Percentiles rank a stretch among this genome's conserved stretches.
These are phyloP conservation scores for Todus mexicanus DNA, from an alignment of 2,797 vertebrate species.

Conservation along the genomic window DNA sequence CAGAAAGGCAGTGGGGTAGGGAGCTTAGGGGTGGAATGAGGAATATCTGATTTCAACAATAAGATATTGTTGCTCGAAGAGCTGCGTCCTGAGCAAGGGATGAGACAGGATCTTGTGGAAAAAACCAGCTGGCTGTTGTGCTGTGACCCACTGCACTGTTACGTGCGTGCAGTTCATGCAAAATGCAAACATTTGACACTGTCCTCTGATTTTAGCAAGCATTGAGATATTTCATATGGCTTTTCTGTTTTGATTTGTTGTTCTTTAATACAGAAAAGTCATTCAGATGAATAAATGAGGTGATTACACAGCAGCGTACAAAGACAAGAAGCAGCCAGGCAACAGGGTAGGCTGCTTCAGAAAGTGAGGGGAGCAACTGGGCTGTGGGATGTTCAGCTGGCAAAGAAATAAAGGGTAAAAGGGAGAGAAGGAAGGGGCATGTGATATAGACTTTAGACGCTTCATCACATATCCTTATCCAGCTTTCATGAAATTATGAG, in stretches of 20 bases:
- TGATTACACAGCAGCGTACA: not conserved
- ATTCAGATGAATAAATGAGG: not conserved
- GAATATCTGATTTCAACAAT: not conserved
- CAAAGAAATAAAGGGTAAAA: not conserved
- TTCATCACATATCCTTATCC: not conserved
- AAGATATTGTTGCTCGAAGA: not conserved
- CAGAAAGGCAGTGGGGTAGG: not conserved
- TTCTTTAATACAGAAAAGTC: not conserved
- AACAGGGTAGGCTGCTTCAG: not conserved
- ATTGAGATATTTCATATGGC: not conserved
- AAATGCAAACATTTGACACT: not conserved
- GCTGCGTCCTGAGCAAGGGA: not conserved
- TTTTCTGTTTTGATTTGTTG: not conserved
- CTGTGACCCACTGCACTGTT: not conserved
- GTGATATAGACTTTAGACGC: not conserved
- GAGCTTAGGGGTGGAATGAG: not conserved
- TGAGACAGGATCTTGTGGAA: fast-evolving
- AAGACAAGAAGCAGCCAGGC: not conserved
- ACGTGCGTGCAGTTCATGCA: fast-evolving
- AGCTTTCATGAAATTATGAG: not conserved
- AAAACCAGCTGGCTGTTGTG: fast-evolving
- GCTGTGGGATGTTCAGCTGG: not conserved
- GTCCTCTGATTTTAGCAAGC: not conserved
- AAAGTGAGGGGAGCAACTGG: not conserved
- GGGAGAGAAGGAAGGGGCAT: not conserved